phyloP scores from a whole-genome alignment of 23 tunicate genomes.

The Styela clava region DNA sequence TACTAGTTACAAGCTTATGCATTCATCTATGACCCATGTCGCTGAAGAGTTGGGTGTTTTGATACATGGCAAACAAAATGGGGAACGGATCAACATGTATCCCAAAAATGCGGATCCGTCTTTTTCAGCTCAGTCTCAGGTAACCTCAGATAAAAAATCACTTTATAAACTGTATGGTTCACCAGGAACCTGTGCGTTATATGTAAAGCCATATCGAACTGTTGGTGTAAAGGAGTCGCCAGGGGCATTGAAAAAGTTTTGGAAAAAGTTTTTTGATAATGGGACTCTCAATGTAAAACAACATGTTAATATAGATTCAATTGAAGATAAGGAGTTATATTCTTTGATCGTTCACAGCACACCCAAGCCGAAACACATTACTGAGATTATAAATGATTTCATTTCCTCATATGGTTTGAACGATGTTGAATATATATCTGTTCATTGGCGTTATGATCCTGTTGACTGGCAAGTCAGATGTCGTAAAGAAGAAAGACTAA shows the following conservation, averaged over 20 bases:
- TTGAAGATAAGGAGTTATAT: slow-evolving; percentile 22
- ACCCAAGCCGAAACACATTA: slow-evolving; percentile 28
- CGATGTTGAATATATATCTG: slow-evolving; percentile 16
- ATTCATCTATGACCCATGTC: background rate
- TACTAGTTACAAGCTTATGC: slow-evolving; percentile 1
- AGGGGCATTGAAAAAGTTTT: background rate
- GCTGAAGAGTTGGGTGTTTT: slow-evolving; percentile 2
- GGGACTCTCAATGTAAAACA: too few species aligned
- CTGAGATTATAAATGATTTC: slow-evolving; percentile 33
- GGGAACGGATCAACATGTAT: background rate
- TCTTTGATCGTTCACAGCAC: slow-evolving; percentile 34
- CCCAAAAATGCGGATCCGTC: background rate
- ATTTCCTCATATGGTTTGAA: background rate
- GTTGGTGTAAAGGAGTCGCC: slow-evolving; percentile 33
- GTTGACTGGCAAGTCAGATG: slow-evolving; percentile 55
- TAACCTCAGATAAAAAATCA: background rate
- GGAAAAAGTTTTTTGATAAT: background rate
- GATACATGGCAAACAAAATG: background rate
- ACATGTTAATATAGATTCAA: background rate
- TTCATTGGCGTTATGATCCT: slow-evolving; percentile 64
- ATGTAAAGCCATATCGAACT: slow-evolving; percentile 42
- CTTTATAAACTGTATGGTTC: slow-evolving; percentile 27
- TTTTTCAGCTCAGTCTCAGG: background rate
- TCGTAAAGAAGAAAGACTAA: background rate
- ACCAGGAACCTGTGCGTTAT: slow-evolving; percentile 45